A percentile compares a stretch with the other conserved stretches of the same genome.
phyloP scores from a whole-genome alignment of 2,113 vertebrate genomes.

The Hypocryptadius cinnamomeus region DNA sequence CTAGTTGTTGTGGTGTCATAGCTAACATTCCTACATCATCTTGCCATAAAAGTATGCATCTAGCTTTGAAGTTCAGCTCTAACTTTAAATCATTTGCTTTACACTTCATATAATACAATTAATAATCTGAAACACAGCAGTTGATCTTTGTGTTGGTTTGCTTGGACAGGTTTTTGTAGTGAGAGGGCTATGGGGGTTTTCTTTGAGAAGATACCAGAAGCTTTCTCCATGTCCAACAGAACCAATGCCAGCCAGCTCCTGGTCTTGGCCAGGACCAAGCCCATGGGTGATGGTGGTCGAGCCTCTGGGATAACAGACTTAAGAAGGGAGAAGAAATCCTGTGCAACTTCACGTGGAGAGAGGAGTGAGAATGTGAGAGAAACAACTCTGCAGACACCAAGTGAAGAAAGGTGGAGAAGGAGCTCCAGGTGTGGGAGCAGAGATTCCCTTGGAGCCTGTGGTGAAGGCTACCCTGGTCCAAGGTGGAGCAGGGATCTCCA shows the following conservation, averaged over 20 bases:
- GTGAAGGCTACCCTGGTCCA: background rate
- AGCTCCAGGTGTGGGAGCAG: background rate
- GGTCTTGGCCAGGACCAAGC: background rate
- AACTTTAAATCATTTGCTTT: background rate
- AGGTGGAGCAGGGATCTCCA: background rate
- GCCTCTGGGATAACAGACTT: background rate
- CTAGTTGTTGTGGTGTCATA: background rate
- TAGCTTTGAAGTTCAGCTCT: background rate
- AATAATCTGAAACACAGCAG: background rate
- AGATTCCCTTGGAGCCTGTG: background rate
- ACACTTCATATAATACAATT: background rate
- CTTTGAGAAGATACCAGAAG: background rate
- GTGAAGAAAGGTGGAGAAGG: background rate
- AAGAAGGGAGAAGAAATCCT: background rate
- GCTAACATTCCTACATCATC: background rate
- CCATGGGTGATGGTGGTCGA: background rate
- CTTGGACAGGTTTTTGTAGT: background rate
- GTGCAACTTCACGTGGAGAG: background rate
- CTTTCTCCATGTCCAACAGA: background rate
- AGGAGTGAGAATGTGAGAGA: background rate
- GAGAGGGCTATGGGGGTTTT: fast-evolving
- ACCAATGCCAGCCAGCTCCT: background rate
- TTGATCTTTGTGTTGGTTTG: background rate
- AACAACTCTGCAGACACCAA: background rate
- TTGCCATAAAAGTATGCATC: background rate